These are phyloP conservation scores for Onchidella celtica DNA, from an alignment of 2,888 invertebrate species.

Conservation along the genomic window DNA sequence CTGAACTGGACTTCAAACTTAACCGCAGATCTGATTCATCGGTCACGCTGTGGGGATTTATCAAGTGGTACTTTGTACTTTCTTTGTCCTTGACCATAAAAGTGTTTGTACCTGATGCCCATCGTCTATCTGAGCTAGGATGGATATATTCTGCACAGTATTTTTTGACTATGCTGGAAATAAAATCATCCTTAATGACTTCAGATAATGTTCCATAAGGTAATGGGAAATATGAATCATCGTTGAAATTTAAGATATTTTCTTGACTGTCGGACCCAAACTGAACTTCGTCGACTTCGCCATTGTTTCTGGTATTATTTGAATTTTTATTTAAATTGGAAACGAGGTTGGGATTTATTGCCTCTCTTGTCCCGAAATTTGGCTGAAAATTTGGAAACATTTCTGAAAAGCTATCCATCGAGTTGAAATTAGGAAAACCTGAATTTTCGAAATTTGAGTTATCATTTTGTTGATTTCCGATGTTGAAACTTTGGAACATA, in stretches of 20 bases:
- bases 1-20: no score
- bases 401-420: conserved; percentile 12
- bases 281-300: no score
- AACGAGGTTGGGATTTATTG: background rate
- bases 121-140: background rate
- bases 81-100: background rate
- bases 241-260: no score
- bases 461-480: background rate
- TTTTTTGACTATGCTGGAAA: background rate
- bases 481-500: background rate
- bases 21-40: no score
- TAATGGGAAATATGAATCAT: no score
- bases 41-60: no score
- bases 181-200: background rate
- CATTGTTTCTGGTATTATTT: background rate
- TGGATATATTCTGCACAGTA: background rate
- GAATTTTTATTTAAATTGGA: background rate
- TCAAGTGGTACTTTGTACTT: no score
- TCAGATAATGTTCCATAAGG: background rate
- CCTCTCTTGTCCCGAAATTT: background rate
- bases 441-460: background rate
- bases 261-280: no score
- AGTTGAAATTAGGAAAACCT: no score
- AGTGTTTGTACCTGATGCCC: background rate
- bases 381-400: background rate